These are phyloP conservation scores for Heteromurus nitidus DNA, from an alignment of 2,888 invertebrate genomes.

Conservation along the genomic window DNA sequence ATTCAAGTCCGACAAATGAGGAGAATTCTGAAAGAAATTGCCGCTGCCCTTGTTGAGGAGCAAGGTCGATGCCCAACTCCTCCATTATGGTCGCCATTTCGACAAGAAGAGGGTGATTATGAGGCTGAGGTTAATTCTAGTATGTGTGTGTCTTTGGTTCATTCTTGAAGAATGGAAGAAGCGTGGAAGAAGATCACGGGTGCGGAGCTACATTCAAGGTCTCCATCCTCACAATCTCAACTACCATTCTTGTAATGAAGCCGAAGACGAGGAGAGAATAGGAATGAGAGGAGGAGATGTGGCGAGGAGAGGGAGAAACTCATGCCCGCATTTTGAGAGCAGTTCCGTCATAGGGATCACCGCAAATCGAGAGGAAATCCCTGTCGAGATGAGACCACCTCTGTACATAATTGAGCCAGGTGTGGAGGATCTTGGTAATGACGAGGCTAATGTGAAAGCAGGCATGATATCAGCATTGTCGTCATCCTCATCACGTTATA, in stretches of 20 bases:
- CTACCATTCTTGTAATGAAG: too few relatives aligned
- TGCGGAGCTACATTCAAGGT: too few relatives aligned
- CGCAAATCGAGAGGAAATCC: conserved; percentile 56
- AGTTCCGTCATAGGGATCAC: not conserved
- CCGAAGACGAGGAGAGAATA: not conserved
- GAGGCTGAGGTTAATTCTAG: too few relatives aligned
- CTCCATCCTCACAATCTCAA: too few relatives aligned
- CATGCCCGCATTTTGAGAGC: conserved; percentile 5
- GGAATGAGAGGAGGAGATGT: not conserved
- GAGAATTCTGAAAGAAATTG: too few relatives aligned
- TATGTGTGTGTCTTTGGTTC: too few relatives aligned
- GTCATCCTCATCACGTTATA: too few relatives aligned
- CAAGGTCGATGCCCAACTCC: too few relatives aligned
- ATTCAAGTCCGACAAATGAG: too few relatives aligned
- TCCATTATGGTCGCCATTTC: too few relatives aligned
- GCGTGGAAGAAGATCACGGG: not conserved
- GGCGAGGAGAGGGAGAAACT: conserved; percentile 4
- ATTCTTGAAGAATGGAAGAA: too few relatives aligned
- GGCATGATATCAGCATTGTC: not conserved
- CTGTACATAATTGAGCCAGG: conserved; percentile 47
- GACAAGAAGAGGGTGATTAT: not conserved
- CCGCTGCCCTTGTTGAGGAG: too few relatives aligned
- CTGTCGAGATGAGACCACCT: conserved; percentile 51
- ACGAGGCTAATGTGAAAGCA: not conserved
- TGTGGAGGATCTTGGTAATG: not conserved